phyloP scores from a whole-genome alignment of 1,140 invertebrate genomes.

The Ceratosolen solmsi region DNA sequence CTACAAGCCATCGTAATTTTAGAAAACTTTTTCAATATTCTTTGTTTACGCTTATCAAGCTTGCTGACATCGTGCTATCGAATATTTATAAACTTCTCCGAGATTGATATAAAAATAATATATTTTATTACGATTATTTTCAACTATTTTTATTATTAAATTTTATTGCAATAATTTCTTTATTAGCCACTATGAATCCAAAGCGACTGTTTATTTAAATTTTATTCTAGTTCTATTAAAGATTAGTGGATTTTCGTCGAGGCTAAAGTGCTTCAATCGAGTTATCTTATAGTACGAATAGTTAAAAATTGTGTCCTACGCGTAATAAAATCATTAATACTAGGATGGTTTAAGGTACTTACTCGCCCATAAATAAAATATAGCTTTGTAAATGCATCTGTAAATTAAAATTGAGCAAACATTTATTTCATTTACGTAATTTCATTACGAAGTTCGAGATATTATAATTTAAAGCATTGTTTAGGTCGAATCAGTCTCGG shows the following conservation, averaged over 20 bases:
- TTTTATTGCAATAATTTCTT: no score
- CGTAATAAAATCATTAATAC: not conserved
- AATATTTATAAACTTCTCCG: not conserved
- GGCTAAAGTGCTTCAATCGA: not conserved
- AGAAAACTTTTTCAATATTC: not conserved
- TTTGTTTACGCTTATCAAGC: not conserved
- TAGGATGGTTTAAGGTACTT: not conserved
- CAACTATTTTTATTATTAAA: not conserved
- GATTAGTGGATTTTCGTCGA: not conserved
- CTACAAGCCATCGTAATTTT: no score
- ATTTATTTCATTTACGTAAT: not conserved
- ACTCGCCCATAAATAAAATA: not conserved
- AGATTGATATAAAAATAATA: not conserved
- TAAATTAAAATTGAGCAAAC: not conserved
- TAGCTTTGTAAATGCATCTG: not conserved
- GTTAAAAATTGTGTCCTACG: not conserved
- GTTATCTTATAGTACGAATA: not conserved
- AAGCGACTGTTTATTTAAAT: not conserved
- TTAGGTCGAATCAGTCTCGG: no score
- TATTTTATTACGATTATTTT: not conserved
- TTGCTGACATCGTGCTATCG: not conserved
- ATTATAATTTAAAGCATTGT: not conserved
- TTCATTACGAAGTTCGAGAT: not conserved
- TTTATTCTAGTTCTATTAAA: not conserved
- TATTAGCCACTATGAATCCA: no score